phyloP scores from a whole-genome alignment of 2,888 invertebrate species.

The Dicroscelio sp. region DNA sequence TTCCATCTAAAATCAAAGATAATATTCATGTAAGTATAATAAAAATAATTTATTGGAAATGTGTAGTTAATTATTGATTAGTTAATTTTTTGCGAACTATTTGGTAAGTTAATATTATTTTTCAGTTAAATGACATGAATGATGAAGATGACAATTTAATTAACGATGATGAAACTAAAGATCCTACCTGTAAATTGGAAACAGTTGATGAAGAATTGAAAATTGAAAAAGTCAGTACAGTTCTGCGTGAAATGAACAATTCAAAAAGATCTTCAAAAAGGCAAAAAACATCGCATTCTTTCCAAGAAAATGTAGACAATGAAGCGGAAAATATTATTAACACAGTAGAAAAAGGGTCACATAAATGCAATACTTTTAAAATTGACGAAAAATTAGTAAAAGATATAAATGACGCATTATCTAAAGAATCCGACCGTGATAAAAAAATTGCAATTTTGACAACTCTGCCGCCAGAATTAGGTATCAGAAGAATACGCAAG shows the following conservation, averaged over 20 bases:
- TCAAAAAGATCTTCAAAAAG: background rate
- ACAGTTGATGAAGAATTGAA: background rate
- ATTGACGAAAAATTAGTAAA: background rate
- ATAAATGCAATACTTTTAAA: too few species aligned
- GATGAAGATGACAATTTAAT: background rate
- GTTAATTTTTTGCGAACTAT: too few species aligned
- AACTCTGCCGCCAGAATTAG: background rate
- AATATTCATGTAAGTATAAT: background rate
- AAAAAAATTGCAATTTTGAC: constrained; percentile 21
- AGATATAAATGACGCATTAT: constrained; percentile 6
- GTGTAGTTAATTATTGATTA: too few species aligned
- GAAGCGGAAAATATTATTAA: background rate
- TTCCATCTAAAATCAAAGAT: background rate
- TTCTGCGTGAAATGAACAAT: background rate
- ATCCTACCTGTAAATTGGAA: background rate
- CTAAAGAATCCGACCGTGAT: background rate
- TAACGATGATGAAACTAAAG: background rate
- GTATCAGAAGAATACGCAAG: background rate
- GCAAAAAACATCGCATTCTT: background rate
- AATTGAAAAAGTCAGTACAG: constrained; percentile 6
- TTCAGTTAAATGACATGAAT: too few species aligned
- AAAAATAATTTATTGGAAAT: too few species aligned
- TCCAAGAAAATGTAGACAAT: background rate
- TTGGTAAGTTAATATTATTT: too few species aligned
- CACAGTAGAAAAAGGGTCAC: too few species aligned